These are phyloP conservation scores for Dromiciops gliroides DNA, from an alignment of 2,113 vertebrate species.

Conservation along the genomic window DNA sequence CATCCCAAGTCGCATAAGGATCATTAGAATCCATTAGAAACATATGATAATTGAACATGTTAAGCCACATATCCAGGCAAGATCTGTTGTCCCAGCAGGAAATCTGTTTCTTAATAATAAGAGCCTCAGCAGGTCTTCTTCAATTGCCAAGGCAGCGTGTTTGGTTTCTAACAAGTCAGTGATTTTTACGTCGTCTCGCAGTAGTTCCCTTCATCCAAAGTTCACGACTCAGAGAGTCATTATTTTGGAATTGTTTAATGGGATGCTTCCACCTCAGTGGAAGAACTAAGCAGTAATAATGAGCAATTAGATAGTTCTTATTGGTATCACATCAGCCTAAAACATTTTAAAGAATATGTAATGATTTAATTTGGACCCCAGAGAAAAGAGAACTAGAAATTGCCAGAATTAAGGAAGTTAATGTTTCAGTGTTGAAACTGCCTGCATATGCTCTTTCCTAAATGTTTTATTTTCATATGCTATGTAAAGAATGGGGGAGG, in stretches of 20 bases:
- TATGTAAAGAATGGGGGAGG: not conserved
- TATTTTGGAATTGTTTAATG: slow-evolving; percentile 47
- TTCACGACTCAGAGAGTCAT: slow-evolving; percentile 21
- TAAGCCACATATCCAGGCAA: not conserved
- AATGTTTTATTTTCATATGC: slow-evolving; percentile 28
- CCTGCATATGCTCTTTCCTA: slow-evolving; percentile 6
- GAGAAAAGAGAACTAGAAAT: slow-evolving; percentile 39
- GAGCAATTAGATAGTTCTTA: slow-evolving; percentile 50
- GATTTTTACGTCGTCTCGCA: not conserved
- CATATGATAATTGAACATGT: not conserved
- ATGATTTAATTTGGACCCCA: slow-evolving; percentile 22
- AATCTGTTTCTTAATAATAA: slow-evolving; percentile 14
- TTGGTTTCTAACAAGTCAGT: slow-evolving; percentile 36
- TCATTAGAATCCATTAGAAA: slow-evolving; percentile 33
- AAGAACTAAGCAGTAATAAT: slow-evolving; percentile 49
- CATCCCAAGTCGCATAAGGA: slow-evolving; percentile 16
- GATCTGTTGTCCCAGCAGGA: not conserved
- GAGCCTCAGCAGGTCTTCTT: not conserved
- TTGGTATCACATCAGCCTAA: slow-evolving; percentile 36
- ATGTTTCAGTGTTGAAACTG: slow-evolving; percentile 30
- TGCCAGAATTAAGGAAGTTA: slow-evolving; percentile 18
- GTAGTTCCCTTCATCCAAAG: slow-evolving; percentile 34
- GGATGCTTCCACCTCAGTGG: not conserved
- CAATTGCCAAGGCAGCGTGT: not conserved
- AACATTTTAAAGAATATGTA: slow-evolving; percentile 19